Evolutionary conservation across 2,797 vertebrate genomes (phyloP).

Genomic region (Micromesistius poutassou): DNA sequence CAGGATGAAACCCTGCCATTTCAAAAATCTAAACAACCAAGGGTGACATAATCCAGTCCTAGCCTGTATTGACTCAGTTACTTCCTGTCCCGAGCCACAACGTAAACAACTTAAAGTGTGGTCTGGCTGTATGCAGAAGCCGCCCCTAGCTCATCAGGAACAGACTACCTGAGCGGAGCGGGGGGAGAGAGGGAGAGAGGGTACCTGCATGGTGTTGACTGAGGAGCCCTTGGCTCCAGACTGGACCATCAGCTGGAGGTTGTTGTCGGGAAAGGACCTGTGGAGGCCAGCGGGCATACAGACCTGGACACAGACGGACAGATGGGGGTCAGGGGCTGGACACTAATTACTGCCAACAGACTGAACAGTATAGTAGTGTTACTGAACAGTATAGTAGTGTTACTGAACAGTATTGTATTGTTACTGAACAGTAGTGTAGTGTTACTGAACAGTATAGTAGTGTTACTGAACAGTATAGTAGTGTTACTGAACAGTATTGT

Average conservation of each 20-base stretch:
- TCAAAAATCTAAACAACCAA: background rate
- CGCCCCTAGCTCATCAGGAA: no score
- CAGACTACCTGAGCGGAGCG: background rate
- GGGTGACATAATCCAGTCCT: background rate
- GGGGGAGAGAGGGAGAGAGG: background rate
- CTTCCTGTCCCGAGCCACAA: no score
- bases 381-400: no score
- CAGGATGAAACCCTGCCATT: no score
- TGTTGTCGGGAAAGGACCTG: conserved; percentile 92
- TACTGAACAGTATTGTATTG: background rate
- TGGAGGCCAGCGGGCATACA: conserved; percentile 95
- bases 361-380: background rate
- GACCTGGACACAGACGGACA: conserved; percentile 68
- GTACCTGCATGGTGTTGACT: conserved; percentile 98
- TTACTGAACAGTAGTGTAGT: no score
- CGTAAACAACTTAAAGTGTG: no score
- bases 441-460: no score
- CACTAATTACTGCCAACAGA: no score
- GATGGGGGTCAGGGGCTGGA: background rate
- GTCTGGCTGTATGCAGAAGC: background rate
- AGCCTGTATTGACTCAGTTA: no score
- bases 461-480: no score
- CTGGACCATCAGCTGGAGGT: conserved; percentile 96
- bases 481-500: no score
- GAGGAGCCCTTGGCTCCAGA: conserved; percentile 98